phyloP scores from a whole-genome alignment of 2,797 vertebrate genomes.

The Eulemur coronatus region DNA sequence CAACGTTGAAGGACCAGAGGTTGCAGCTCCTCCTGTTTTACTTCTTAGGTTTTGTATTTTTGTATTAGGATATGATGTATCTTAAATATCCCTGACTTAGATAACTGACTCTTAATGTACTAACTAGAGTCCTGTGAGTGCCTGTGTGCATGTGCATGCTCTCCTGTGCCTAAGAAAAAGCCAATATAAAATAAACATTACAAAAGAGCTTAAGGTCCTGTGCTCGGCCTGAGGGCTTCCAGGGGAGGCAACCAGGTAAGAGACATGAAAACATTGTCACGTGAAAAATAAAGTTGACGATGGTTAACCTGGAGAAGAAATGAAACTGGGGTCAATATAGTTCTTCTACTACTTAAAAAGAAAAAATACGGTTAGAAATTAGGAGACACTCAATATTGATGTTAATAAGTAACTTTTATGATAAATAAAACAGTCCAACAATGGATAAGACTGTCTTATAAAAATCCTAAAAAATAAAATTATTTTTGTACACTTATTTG shows the following conservation, averaged over 20 bases:
- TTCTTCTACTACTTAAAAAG: not conserved
- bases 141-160: no score
- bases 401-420: not conserved
- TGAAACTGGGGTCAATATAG: not conserved
- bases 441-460: not conserved
- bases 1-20: not conserved
- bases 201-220: not conserved
- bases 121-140: not conserved
- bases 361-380: not conserved
- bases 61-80: not conserved
- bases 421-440: not conserved
- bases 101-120: not conserved
- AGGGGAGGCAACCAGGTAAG: not conserved
- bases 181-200: not conserved
- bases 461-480: slow-evolving; percentile 39
- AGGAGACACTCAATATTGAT: not conserved
- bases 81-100: not conserved
- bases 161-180: not conserved
- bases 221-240: not conserved
- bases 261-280: not conserved
- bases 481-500: slow-evolving; percentile 45
- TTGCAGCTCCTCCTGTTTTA: not conserved
- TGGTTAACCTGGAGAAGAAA: not conserved
- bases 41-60: not conserved
- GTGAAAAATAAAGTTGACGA: not conserved